Base-by-base conservation (phyloP, 1,140 invertebrate genomes). In the Cecropterus lyciades region DNA sequence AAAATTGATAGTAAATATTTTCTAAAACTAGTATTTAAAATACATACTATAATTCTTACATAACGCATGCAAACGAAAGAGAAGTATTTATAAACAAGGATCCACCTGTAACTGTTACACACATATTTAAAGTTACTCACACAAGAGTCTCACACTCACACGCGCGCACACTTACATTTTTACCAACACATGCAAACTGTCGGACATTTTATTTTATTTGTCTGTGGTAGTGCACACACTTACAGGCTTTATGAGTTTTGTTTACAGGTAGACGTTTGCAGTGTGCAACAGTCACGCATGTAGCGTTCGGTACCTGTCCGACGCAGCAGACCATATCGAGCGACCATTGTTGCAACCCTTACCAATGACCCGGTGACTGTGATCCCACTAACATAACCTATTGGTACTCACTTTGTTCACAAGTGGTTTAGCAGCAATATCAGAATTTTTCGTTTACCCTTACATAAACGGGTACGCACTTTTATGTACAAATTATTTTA, bases 291-390 rank as follows among this genome's bases (percentile, higher is more conserved):
- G 40, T 52, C 42, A 46, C 14, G 59, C 40, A 40, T 77, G 73
- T 76, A 71, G 73, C 27, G 45, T 66, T 13, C 27, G 15, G 69
- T 82, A 87, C 85, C 84, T 85, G 84, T 72, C 64, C n/a, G n/a
- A n/a, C 59, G 69, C 82, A 80, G 69, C 80, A 72, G 80, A 85
- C 77, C 85, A 66, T 82, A 68, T 75, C 76, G 70, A 72, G 74
- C 71, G 75, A 68, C 69, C 77, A 86, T 81, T 87, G 79, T 85
- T 77, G 73, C 73, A 73, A 73, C 80, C 73, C 72, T 67, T 73
- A 79, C 73, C 78, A 80, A 77, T 79, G 69, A 82, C 63, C 68
- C 75, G 66, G 69, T 65, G 45, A 71, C 27, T 67, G 65, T 37
- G 70, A n/a, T n/a, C 30, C 30, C 3, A 33, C 9, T 33, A 10